phyloP scores from a whole-genome alignment of 2,797 vertebrate species.

The Eulemur coronatus region DNA sequence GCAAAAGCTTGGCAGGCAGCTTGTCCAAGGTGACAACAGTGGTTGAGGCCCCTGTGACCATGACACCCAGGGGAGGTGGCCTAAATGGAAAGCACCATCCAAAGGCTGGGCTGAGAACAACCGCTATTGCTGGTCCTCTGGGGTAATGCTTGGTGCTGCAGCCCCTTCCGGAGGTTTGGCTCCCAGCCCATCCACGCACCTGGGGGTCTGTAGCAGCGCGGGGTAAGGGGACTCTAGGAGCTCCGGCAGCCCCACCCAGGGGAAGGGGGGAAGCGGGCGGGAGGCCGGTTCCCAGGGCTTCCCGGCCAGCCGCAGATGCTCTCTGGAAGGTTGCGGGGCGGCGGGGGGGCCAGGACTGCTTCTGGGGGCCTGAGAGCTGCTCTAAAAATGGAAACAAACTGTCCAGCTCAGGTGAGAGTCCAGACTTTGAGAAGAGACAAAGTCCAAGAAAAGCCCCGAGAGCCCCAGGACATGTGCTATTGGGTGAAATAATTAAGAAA shows the following conservation, averaged over 20 bases:
- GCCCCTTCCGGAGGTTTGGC: accelerated
- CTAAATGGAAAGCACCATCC: accelerated
- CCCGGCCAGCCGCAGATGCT: background rate
- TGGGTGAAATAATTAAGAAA: slow-evolving; percentile 80
- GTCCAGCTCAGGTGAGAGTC: slow-evolving; percentile 62
- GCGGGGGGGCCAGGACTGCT: accelerated
- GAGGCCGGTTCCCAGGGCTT: background rate
- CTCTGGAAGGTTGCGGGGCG: background rate
- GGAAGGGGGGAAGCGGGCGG: background rate
- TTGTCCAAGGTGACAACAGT: background rate
- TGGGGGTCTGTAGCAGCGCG: background rate
- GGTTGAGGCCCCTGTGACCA: background rate
- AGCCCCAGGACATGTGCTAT: slow-evolving; percentile 49
- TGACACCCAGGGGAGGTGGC: background rate
- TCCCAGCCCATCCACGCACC: background rate
- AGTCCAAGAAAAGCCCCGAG: slow-evolving; percentile 43
- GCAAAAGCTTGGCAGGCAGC: background rate
- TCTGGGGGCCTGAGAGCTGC: background rate
- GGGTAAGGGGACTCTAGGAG: background rate
- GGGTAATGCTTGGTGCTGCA: accelerated
- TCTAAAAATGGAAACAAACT: slow-evolving; percentile 29
- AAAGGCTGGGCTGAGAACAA: background rate
- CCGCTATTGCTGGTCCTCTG: accelerated
- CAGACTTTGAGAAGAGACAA: slow-evolving; percentile 51
- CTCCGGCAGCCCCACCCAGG: background rate